phyloP scores from a whole-genome alignment of 2,113 vertebrate genomes.

The Leiothrix lutea region DNA sequence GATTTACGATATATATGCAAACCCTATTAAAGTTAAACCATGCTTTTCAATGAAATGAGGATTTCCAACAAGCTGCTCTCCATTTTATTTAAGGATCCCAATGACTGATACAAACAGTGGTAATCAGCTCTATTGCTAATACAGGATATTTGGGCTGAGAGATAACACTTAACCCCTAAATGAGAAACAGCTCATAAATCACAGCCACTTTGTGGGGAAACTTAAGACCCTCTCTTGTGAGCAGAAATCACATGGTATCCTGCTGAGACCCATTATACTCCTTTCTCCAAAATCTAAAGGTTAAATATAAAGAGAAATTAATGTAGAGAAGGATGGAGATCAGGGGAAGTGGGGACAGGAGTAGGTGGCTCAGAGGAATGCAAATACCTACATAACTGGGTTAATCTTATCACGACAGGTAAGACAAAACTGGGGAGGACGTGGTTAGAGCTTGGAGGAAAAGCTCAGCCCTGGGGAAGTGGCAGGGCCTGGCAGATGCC shows the following conservation, averaged over 20 bases:
- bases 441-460: neutral
- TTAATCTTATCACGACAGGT: neutral
- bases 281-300: slow-evolving; percentile 51
- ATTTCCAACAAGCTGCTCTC: slow-evolving; percentile 55
- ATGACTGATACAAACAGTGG: slow-evolving; percentile 25
- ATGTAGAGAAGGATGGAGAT: neutral
- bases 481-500: neutral
- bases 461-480: neutral
- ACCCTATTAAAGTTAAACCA: slow-evolving; percentile 69
- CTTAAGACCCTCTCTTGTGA: slow-evolving; percentile 8
- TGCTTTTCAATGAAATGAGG: slow-evolving; percentile 65
- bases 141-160: slow-evolving; percentile 19
- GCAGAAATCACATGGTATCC: slow-evolving; percentile 5
- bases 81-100: slow-evolving; percentile 53
- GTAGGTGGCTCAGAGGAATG: neutral
- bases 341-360: neutral
- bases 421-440: neutral
- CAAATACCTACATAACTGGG: neutral
- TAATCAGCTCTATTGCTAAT: slow-evolving; percentile 23
- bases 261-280: slow-evolving; percentile 40
- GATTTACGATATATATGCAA: slow-evolving; percentile 67
- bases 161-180: slow-evolving; percentile 53
- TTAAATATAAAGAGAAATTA: slow-evolving; percentile 61
- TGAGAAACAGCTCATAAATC: slow-evolving; percentile 63
- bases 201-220: neutral